Evolutionary conservation across 2,797 vertebrate genomes (phyloP).

Genomic region (Centroberyx gerrardi): DNA sequence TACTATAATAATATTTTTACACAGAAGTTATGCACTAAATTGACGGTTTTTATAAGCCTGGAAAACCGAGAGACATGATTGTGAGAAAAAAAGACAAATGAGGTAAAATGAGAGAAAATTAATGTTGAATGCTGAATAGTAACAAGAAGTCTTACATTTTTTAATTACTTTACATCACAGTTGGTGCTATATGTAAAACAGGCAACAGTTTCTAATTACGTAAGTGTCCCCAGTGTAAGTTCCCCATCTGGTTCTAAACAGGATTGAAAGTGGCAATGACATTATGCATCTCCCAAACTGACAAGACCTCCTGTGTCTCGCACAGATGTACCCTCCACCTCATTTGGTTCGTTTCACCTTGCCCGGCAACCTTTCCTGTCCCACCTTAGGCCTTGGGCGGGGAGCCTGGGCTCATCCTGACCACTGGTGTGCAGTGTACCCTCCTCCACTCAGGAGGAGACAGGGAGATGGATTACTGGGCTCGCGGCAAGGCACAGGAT

Average conservation of each 20-base stretch:
- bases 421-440: not conserved
- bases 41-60: too few relatives aligned
- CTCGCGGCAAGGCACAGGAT: slow-evolving; percentile 51
- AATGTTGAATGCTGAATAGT: not conserved
- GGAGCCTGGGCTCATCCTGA: slow-evolving; percentile 35
- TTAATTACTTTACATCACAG: not conserved
- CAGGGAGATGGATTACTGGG: slow-evolving; percentile 72
- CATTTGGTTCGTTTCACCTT: slow-evolving; percentile 57
- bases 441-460: slow-evolving; percentile 38
- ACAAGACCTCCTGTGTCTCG: slow-evolving; percentile 32
- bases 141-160: not conserved
- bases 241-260: slow-evolving; percentile 38
- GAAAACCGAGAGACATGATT: too few relatives aligned
- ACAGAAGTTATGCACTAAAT: not conserved
- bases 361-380: slow-evolving; percentile 39
- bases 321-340: slow-evolving; percentile 60
- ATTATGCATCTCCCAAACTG: slow-evolving; percentile 42
- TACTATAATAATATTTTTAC: too few relatives aligned
- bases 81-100: too few relatives aligned
- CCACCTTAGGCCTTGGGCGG: slow-evolving; percentile 45
- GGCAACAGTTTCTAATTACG: slow-evolving; percentile 9
- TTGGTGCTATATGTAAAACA: not conserved
- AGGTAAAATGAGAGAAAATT: not conserved
- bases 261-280: slow-evolving; percentile 8
- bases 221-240: slow-evolving; percentile 1